phyloP scores from a whole-genome alignment of 2,797 vertebrate genomes.

The Gadopsis bispinosus region DNA sequence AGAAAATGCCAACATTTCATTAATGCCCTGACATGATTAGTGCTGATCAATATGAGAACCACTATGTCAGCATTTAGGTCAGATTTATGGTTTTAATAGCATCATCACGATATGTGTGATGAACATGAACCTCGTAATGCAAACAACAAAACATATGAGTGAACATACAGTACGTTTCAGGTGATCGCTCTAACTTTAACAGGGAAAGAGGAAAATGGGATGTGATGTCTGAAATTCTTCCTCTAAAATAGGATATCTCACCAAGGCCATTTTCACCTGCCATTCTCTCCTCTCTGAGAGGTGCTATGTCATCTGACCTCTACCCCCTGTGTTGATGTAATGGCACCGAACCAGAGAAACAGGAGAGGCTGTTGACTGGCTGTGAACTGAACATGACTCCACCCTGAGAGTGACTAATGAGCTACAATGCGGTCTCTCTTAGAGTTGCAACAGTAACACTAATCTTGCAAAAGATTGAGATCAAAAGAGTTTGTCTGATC shows the following conservation, averaged over 20 bases:
- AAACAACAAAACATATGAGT: background rate
- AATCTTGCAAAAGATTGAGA: constrained; percentile 42
- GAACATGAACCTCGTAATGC: background rate
- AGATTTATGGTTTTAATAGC: constrained; percentile 45
- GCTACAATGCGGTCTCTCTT: constrained; percentile 48
- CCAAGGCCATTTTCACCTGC: constrained; percentile 53
- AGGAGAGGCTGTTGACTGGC: constrained; percentile 70
- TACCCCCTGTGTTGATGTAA: constrained; percentile 60
- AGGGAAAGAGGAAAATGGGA: background rate
- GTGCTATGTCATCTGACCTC: constrained; percentile 70
- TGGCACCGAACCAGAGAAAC: constrained; percentile 66
- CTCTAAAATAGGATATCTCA: constrained; percentile 28
- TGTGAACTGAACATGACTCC: constrained; percentile 73
- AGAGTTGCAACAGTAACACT: constrained; percentile 43
- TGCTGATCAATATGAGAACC: constrained; percentile 51
- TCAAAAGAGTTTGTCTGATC: constrained; percentile 38
- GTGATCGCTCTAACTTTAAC: background rate
- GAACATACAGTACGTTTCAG: constrained; percentile 3
- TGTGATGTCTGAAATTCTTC: background rate
- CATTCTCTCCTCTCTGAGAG: constrained; percentile 44
- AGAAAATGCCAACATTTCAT: constrained; percentile 56
- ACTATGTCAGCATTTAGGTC: constrained; percentile 53
- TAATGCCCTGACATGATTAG: constrained; percentile 38
- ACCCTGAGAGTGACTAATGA: constrained; percentile 66
- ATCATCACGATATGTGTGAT: constrained; percentile 27